Evolutionary conservation across 2,113 vertebrate genomes (phyloP).

Genomic region (Thamnaconus septentrionalis): DNA sequence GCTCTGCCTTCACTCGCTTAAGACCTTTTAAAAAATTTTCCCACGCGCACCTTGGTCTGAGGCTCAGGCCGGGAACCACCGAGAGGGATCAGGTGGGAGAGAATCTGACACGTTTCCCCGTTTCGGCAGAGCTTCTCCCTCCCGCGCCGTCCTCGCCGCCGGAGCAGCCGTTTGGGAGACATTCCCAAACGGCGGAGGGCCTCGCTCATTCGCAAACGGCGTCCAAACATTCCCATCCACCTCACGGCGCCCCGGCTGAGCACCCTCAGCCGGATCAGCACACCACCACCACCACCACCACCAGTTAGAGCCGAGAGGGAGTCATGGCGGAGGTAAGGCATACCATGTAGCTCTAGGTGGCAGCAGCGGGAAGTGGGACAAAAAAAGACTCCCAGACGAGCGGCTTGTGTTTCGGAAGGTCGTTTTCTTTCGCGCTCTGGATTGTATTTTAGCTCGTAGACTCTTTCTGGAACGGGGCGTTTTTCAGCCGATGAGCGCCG

Average conservation of each 20-base stretch:
- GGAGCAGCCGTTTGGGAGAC: conserved; percentile 9
- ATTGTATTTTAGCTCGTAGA: too few relatives aligned
- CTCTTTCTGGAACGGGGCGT: conserved; percentile 18
- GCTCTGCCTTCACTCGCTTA: conserved; percentile 8
- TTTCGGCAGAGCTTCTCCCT: conserved; percentile 37
- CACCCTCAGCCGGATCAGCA: conserved; percentile 24
- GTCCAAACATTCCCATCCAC: conserved; percentile 29
- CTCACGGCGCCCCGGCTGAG: conserved; percentile 24
- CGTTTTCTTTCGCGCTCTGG: conserved; percentile 28
- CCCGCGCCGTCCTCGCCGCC: conserved; percentile 24
- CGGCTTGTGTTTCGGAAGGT: conserved; percentile 31
- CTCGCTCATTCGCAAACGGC: conserved; percentile 27
- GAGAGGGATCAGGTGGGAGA: conserved; percentile 1
- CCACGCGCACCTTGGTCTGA: conserved; percentile 30
- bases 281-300: conserved; percentile 27
- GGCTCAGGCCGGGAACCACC: conserved; percentile 17
- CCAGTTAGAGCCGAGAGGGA: conserved; percentile 18
- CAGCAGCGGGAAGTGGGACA: conserved; percentile 3
- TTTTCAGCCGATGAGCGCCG: conserved; percentile 30
- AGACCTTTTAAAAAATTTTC: conserved; percentile 4
- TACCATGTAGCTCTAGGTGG: conserved; percentile 16
- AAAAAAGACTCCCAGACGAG: conserved; percentile 1
- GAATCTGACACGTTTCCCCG: conserved; percentile 44
- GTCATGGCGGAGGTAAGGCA: conserved; percentile 57
- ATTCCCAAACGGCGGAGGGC: conserved; percentile 23